Evolutionary conservation across 37 sponge, comb jelly and placozoan species (phyloP), one percentile per base, ranked within the genome.

Genomic region (Spongia lamella): DNA sequence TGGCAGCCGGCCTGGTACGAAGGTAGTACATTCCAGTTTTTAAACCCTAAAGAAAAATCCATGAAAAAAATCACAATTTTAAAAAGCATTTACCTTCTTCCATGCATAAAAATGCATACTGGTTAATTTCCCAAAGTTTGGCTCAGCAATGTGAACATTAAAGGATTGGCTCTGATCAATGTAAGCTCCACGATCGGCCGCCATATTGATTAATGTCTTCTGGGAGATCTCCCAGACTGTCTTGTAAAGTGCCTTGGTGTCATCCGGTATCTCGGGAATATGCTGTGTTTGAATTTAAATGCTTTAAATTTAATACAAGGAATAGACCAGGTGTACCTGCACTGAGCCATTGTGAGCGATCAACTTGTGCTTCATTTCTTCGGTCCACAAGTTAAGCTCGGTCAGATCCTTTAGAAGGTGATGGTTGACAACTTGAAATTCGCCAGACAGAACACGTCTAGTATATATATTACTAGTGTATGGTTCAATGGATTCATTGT

Each of bases 51-150:
- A 36, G 13, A 26, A 19, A 22, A 38, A 27, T 58, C 14, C 7
- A 11, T 11, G 7, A 58, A 11, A 15, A 27, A 27, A 58, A 7
- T 21, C 1, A 7, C 33, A 16, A 20, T 26, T 49, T 27, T 49
- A 58, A 1, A 59, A 59, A 14, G 19, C 4, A 24, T 59, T 7
- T 66, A 89, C 96, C 88, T 92, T 92, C 63, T 95, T 95, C 99
- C 99, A 98, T 21, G 89, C 99, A 68, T 98, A 92, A 77, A 98
- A 98, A 68, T 98, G 99, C 99, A 98, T 98, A 74, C 93, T 92
- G 56, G 99, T 98, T 32, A 98, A 79, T 49, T 98, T 98, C 26
- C 86, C 87, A 78, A 92, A 92, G 82, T 89, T 92, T 0, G 99
- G 92, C 70, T 98, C 99, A 0, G 93, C 96, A 67, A 98, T 90